These are phyloP conservation scores for Spisula subtruncata DNA, from an alignment of 2,888 invertebrate genomes.

Conservation along the genomic window DNA sequence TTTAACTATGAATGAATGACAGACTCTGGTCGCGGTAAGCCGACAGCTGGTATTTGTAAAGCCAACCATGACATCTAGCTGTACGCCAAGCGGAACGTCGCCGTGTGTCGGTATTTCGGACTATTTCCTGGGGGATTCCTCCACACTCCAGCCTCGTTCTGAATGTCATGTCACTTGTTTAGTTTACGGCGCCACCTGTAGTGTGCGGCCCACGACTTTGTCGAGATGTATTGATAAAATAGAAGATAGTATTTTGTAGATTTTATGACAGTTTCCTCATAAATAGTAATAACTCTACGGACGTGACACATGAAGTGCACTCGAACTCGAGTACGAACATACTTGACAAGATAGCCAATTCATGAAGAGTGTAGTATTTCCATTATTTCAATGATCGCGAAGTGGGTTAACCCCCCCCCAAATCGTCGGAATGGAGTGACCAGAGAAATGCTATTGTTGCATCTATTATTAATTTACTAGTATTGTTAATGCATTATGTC, in stretches of 20 bases:
- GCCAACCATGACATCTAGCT: conserved; percentile 58
- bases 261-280: conserved; percentile 47
- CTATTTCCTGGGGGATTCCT: conserved; percentile 45
- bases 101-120: conserved; percentile 60
- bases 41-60: conserved; percentile 31
- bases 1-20: conserved; percentile 24
- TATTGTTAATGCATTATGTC: too few species aligned
- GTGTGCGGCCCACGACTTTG: conserved; percentile 19
- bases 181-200: conserved; percentile 47
- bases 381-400: neutral
- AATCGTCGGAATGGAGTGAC: too few species aligned
- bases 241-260: conserved; percentile 33
- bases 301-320: conserved; percentile 47
- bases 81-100: conserved; percentile 59
- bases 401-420: neutral
- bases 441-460: too few species aligned
- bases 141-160: conserved; percentile 47
- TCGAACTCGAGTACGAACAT: neutral
- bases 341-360: conserved; percentile 1
- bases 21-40: neutral
- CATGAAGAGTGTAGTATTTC: neutral
- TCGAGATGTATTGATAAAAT: conserved; percentile 34
- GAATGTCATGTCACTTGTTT: conserved; percentile 33
- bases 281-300: conserved; percentile 32
- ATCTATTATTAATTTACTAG: too few species aligned